Conservation (phyloP, 37 sponge, comb jelly and placozoan species). For the Trichoplax adhaerens region DNA sequence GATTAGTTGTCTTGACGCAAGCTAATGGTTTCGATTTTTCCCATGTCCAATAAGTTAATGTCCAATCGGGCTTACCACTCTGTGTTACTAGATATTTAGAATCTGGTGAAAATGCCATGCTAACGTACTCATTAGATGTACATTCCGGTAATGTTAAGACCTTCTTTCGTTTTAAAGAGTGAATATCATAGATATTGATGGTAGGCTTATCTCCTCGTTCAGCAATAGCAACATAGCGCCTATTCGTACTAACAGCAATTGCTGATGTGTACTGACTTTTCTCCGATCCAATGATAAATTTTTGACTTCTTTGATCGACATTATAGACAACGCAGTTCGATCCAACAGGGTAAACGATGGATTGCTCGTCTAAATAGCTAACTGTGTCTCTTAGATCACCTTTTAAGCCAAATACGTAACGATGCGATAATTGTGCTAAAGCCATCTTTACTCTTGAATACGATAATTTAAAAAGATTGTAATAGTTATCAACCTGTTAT, state of each 20-base stretch:
- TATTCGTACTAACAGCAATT: conserved; percentile 73
- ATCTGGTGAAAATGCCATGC: conserved; percentile 89
- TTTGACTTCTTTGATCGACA: conserved; percentile 74
- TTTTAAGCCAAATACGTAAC: conserved; percentile 60
- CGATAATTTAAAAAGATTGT: too few relatives aligned
- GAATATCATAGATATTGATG: conserved; percentile 66
- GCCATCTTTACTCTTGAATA: too few relatives aligned
- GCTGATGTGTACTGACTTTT: conserved; percentile 41
- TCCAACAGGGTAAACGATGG: conserved; percentile 78
- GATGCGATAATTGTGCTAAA: too few relatives aligned
- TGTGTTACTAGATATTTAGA: conserved; percentile 84
- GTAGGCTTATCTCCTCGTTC: conserved; percentile 76
- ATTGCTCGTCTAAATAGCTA: conserved; percentile 79
- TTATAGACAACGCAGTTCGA: conserved; percentile 74
- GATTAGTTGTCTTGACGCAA: conserved; percentile 42
- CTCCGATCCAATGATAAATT: conserved; percentile 48
- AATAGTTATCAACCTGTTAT: too few relatives aligned
- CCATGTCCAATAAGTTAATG: conserved; percentile 83
- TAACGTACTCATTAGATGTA: conserved; percentile 54
- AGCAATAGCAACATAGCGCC: conserved; percentile 79
- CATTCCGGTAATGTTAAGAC: conserved; percentile 26
- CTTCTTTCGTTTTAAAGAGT: conserved; percentile 54
- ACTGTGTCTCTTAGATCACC: conserved; percentile 74
- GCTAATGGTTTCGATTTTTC: conserved; percentile 88
- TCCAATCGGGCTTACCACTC: conserved; percentile 43